Base-by-base conservation (phyloP, 2,888 invertebrate species). In the Flabesymbios commensalis region DNA sequence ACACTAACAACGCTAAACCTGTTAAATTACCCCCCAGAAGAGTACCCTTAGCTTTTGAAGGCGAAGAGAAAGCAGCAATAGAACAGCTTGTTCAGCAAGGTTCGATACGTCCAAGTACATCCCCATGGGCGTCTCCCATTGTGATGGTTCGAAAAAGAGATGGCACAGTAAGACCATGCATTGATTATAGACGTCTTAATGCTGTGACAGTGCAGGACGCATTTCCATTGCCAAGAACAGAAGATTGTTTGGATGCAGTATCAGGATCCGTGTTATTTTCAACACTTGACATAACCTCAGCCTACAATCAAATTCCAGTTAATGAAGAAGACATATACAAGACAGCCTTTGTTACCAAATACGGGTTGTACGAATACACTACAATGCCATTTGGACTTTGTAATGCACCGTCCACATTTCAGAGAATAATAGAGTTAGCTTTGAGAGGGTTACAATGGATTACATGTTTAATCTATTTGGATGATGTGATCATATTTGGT, bases 401-500 rank as follows among this genome's bases (percentile, higher is more conserved):
- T n/a, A 55, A 55, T 45, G 43, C 28, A 5, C 22, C 43, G 26
- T 26, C 43, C 5, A 55, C 55, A 19, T 55, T 53, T 39, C 36
- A 58, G 26, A 24, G 41, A 4, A 3, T 36, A 3, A 53, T 51
- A 28, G 33, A 51, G 4, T 14, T 52, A 26, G 29, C 41, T 4
- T 7, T 58, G 41, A 36, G 36, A 17, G 58, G 52, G 17, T 26
- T 57, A 49, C 31, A 29, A 14, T 57, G 32, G 48, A 28, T 7
- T 10, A 24, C n/a, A 19, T 24, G 22, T 17, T 26, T 55, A 5
- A 24, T 45, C 7, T 55, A 55, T 28, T 43, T 55, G 22, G 55
- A 57, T 51, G 57, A 57, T 28, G n/a, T 57, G 33, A 33, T 57
- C n/a, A n/a, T 57, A 4, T 41, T 39, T 10, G 33, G 57, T 7